Base-by-base conservation (phyloP, 2,113 vertebrate species). In the Stegostoma tigrinum region DNA sequence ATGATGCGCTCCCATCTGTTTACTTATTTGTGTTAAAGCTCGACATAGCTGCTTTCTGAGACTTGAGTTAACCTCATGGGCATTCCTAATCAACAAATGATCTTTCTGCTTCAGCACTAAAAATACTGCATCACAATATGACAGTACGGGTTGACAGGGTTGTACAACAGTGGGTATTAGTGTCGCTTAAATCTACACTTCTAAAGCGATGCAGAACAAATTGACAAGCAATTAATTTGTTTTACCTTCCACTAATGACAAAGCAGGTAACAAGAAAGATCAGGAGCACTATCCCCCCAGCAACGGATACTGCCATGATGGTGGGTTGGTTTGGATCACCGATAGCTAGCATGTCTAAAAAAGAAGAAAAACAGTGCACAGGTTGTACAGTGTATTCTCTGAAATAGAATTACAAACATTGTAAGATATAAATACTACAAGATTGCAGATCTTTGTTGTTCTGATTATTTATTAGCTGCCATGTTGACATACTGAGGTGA, bases 191-290 rank as follows among this genome's bases (percentile, higher is more conserved):
- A 70, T 3, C 87, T 91, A 95, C 96, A 96, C 94, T 96, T 90
- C 96, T 95, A 96, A 96, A 96, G 55, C 34, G 52, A 34, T 89
- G 87, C 96, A 96, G 38, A 96, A 96, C 96, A 64, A 45, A 86
- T 96, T 96, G 96, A 95, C 70, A 68, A 95, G 95, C 96, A 96
- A 95, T 94, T 72, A 67, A 27, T 86, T 96, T 96, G 80, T 67
- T 38, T 96, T 95, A 98, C 98, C 98, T 98, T 96, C 98, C 98
- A 10, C 98, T 98, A 96, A 98, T 97, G 70, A 98, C 97, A 96
- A 98, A 98, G 97, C 98, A 98, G 45, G 97, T 97, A 96, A 98
- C 98, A 96, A 98, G 97, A 96, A 98, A 98, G 96, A 98, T 97
- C 95, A 98, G 97, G 72, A 98, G 97, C 34, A 98, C 96, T 15